phyloP scores from a whole-genome alignment of 2,113 vertebrate species.

The Spilogale gracilis region DNA sequence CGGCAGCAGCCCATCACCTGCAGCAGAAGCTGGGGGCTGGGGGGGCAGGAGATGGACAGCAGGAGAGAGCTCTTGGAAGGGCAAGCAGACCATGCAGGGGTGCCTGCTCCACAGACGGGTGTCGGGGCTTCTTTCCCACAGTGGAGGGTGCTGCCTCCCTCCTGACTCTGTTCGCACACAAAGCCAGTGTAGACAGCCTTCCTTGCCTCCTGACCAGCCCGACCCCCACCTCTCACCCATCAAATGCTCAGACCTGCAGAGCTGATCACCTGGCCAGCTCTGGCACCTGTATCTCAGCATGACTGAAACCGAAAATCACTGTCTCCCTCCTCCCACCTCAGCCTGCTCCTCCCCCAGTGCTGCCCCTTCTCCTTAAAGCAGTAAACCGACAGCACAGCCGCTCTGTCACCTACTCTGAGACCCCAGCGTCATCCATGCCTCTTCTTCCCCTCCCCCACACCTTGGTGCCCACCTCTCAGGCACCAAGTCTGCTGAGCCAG shows the following conservation, averaged over 20 bases:
- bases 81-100: neutral
- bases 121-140: neutral
- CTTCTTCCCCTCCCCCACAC: fast-evolving
- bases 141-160: fast-evolving
- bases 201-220: too few relatives aligned
- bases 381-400: fast-evolving
- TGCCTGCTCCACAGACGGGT: fast-evolving
- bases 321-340: fast-evolving
- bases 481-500: neutral
- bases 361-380: neutral
- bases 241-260: neutral
- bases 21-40: fast-evolving
- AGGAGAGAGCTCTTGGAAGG: neutral
- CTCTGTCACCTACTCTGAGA: neutral
- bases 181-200: neutral
- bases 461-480: neutral
- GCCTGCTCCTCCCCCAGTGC: neutral
- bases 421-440: neutral
- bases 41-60: neutral
- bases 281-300: neutral
- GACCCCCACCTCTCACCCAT: fast-evolving
- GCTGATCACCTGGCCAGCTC: fast-evolving
- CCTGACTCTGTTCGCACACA: neutral
- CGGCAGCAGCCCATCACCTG: too few relatives aligned
- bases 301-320: neutral